phyloP scores from a whole-genome alignment of 2,888 invertebrate species.

The Saturnia japonica region DNA sequence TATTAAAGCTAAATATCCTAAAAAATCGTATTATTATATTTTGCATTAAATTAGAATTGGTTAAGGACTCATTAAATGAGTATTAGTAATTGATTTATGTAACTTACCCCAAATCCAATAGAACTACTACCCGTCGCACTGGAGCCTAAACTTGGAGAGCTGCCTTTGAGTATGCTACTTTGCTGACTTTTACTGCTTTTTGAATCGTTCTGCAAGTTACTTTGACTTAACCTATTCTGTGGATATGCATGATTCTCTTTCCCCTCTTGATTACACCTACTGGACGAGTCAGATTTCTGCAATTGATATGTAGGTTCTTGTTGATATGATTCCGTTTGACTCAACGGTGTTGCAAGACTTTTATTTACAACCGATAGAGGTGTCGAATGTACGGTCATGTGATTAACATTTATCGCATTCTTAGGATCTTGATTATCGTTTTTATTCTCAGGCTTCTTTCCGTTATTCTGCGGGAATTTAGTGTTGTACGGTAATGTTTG shows the following conservation, averaged over 20 bases:
- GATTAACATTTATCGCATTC: conserved; percentile 71
- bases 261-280: conserved; percentile 78
- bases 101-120: conserved; percentile 76
- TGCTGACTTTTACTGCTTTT: conserved; percentile 62
- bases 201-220: conserved; percentile 62
- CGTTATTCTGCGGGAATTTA: conserved; percentile 87
- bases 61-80: neutral
- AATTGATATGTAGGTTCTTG: conserved; percentile 78
- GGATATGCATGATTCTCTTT: conserved; percentile 82
- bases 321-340: conserved; percentile 82
- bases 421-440: conserved; percentile 70
- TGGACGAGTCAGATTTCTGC: conserved; percentile 78
- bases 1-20: neutral
- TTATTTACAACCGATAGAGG: conserved; percentile 82
- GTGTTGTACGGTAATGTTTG: conserved; percentile 95
- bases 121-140: conserved; percentile 65
- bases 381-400: conserved; percentile 81
- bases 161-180: conserved; percentile 60
- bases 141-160: conserved; percentile 68
- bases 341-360: conserved; percentile 84
- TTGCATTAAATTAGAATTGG: neutral
- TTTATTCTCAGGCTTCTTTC: conserved; percentile 70
- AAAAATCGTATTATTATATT: neutral
- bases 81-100: neutral
- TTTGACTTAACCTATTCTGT: conserved; percentile 76